A percentile compares a stretch with the other conserved stretches of the same genome.
These are phyloP conservation scores for Amazona ochrocephala DNA, from an alignment of 2,797 vertebrate genomes.

Conservation along the genomic window DNA sequence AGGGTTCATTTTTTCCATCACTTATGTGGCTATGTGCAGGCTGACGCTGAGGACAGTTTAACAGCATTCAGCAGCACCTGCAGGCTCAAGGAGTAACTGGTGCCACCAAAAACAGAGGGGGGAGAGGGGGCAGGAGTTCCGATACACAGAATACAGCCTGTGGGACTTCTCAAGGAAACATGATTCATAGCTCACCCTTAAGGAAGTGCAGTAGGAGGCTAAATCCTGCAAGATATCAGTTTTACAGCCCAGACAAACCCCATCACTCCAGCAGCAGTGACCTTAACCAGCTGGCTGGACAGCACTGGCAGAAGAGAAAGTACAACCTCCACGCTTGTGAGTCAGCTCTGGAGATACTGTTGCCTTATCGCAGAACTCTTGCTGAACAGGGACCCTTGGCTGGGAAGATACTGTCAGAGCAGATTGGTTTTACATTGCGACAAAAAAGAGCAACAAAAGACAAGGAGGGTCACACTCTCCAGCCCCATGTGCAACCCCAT, in stretches of 20 bases:
- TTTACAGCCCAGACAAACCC: slow-evolving; percentile 10
- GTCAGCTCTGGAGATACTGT: background rate
- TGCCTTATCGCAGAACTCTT: background rate
- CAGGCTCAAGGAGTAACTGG: background rate
- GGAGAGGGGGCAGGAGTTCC: background rate
- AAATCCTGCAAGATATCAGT: slow-evolving; percentile 22
- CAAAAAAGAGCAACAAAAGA: background rate
- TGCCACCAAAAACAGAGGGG: slow-evolving; percentile 26
- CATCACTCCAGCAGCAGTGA: background rate
- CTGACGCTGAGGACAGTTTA: background rate
- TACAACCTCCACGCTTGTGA: background rate
- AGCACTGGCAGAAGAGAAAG: background rate
- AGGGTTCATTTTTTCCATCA: background rate
- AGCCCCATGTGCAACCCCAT: background rate
- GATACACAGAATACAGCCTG: background rate
- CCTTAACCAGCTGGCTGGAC: background rate
- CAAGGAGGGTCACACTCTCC: background rate
- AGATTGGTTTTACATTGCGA: background rate
- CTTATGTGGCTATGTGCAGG: background rate
- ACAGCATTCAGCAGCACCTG: background rate
- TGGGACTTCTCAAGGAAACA: slow-evolving; percentile 22
- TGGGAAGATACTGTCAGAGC: background rate
- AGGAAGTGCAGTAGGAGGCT: slow-evolving; percentile 40
- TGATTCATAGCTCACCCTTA: background rate
- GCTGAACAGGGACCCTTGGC: background rate